Evolutionary conservation across 1,140 invertebrate genomes (phyloP).

Genomic region (Aphis gossypii): DNA sequence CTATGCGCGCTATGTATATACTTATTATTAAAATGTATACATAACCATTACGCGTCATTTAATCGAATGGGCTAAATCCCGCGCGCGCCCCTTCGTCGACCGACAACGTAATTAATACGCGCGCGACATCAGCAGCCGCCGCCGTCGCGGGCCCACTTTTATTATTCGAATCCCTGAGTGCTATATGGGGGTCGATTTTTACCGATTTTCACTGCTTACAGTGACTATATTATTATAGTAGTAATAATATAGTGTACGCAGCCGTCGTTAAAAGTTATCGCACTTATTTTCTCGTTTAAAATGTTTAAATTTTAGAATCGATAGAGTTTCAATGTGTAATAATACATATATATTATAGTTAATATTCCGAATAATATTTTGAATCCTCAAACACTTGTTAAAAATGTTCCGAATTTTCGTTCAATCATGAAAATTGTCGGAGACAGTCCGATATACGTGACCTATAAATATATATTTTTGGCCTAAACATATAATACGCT

Average conservation of each 20-base stretch:
- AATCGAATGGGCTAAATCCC: slow-evolving; percentile 6
- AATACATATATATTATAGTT: not conserved
- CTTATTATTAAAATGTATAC: not conserved
- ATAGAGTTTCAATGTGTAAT: not conserved
- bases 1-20: too few species aligned
- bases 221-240: not conserved
- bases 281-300: not conserved
- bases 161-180: not conserved
- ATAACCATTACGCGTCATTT: slow-evolving; percentile 55
- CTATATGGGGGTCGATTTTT: not conserved
- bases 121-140: not conserved
- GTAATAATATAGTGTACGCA: not conserved
- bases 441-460: not conserved
- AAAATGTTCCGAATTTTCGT: not conserved
- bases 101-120: slow-evolving; percentile 28
- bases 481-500: not conserved
- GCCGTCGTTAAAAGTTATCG: not conserved
- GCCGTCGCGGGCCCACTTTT: not conserved
- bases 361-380: not conserved
- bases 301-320: not conserved
- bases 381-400: not conserved
- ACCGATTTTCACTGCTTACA: not conserved
- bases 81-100: not conserved
- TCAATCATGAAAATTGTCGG: not conserved
- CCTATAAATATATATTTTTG: not conserved